phyloP scores from a whole-genome alignment of 2,113 vertebrate species.

The Elgaria multicarinata region DNA sequence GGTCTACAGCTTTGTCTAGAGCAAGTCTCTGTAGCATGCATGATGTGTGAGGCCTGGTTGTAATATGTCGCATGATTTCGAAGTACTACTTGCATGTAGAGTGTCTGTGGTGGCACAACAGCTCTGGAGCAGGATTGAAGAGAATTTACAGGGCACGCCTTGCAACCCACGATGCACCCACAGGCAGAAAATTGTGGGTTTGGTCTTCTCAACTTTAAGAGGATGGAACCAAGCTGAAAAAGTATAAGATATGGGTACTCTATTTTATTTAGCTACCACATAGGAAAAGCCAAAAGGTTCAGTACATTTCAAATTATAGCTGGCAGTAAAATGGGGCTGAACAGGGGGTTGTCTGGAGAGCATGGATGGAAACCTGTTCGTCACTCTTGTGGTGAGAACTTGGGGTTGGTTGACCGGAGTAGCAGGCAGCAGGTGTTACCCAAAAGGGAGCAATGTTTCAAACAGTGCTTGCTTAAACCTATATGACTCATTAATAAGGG shows the following conservation, averaged over 20 bases:
- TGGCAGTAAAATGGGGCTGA: background rate
- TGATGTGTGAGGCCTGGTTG: background rate
- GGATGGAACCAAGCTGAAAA: background rate
- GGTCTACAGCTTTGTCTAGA: background rate
- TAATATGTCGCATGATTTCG: background rate
- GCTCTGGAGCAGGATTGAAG: background rate
- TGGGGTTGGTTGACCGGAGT: background rate
- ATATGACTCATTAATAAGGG: background rate
- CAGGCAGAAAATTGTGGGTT: background rate
- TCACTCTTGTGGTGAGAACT: background rate
- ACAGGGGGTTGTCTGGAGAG: background rate
- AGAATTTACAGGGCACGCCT: background rate
- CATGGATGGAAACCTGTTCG: background rate
- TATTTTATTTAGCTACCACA: background rate
- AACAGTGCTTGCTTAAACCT: background rate
- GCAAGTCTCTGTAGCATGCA: background rate
- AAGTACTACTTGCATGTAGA: background rate
- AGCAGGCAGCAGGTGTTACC: background rate
- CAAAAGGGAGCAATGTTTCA: background rate
- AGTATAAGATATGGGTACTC: background rate
- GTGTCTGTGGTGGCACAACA: background rate
- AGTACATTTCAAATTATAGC: background rate
- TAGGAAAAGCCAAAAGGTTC: background rate
- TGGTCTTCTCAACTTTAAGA: background rate
- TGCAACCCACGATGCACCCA: background rate